These are phyloP conservation scores for Amblyraja radiata DNA, from an alignment of 2,797 vertebrate genomes.

Conservation along the genomic window DNA sequence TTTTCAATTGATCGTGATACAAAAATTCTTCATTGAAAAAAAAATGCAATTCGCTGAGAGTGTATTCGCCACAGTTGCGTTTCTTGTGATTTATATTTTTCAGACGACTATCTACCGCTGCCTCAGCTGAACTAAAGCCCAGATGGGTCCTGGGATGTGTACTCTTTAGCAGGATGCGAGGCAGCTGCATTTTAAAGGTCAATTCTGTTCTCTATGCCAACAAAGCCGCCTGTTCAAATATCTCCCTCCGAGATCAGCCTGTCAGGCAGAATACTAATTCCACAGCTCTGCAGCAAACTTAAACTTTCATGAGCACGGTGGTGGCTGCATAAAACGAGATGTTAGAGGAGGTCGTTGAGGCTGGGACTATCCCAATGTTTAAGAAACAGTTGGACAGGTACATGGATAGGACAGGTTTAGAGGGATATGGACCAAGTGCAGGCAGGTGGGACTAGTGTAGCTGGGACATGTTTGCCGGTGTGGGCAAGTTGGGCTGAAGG, in stretches of 20 bases:
- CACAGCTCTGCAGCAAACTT: neutral
- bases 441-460: too few relatives aligned
- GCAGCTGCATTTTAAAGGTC: constrained; percentile 38
- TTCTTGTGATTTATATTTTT: neutral
- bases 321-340: too few relatives aligned
- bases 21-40: neutral
- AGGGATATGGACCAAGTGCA: too few relatives aligned
- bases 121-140: neutral
- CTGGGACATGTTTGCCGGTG: too few relatives aligned
- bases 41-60: too few relatives aligned
- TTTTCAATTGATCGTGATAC: neutral
- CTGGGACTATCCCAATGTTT: too few relatives aligned
- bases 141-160: neutral
- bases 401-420: too few relatives aligned
- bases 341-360: too few relatives aligned
- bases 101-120: neutral
- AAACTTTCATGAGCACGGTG: neutral
- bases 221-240: neutral
- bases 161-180: neutral
- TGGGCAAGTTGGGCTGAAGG: too few relatives aligned
- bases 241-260: constrained; percentile 1
- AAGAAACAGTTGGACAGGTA: too few relatives aligned
- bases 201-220: constrained; percentile 19
- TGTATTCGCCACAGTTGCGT: neutral
- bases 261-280: constrained; percentile 24